Evolutionary conservation across 1,140 invertebrate genomes (phyloP).

Genomic region (Armadillidium nasatum): DNA sequence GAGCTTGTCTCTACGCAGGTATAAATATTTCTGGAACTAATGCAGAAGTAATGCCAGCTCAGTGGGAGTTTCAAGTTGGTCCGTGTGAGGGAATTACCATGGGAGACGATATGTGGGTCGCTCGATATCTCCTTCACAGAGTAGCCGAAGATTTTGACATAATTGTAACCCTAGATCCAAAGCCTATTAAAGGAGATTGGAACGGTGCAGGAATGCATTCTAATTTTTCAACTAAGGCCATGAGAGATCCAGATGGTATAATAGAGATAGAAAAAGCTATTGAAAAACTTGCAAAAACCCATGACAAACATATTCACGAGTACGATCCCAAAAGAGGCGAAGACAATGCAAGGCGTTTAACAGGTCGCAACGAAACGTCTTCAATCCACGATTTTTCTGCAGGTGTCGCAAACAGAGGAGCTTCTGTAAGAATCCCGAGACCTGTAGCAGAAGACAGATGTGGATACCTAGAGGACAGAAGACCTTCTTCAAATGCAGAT

Average conservation of each 20-base stretch:
- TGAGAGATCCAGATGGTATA: constrained; percentile 77
- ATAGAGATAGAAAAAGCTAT: constrained; percentile 73
- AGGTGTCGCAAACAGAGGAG: constrained; percentile 57
- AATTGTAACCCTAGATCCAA: constrained; percentile 80
- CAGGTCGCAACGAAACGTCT: constrained; percentile 78
- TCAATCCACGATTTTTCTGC: constrained; percentile 78
- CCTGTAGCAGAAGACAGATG: constrained; percentile 76
- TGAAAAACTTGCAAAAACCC: constrained; percentile 73
- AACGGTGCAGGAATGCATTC: constrained; percentile 78
- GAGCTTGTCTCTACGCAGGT: constrained; percentile 81
- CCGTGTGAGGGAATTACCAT: constrained; percentile 74
- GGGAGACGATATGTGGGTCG: constrained; percentile 87
- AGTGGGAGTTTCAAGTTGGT: constrained; percentile 64
- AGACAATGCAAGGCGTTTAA: constrained; percentile 78
- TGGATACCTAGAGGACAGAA: constrained; percentile 88
- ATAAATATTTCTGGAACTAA: constrained; percentile 84
- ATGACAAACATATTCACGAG: constrained; percentile 77
- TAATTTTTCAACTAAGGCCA: constrained; percentile 84
- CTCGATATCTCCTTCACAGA: constrained; percentile 74
- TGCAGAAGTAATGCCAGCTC: constrained; percentile 75
- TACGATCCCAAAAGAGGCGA: constrained; percentile 80
- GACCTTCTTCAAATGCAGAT: constrained; percentile 90
- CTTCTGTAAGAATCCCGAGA: constrained; percentile 66
- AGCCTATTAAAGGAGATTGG: constrained; percentile 77
- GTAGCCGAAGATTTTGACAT: constrained; percentile 89